Evolutionary conservation across 1,140 invertebrate species (phyloP).

Genomic region (Drosophila arizonae): DNA sequence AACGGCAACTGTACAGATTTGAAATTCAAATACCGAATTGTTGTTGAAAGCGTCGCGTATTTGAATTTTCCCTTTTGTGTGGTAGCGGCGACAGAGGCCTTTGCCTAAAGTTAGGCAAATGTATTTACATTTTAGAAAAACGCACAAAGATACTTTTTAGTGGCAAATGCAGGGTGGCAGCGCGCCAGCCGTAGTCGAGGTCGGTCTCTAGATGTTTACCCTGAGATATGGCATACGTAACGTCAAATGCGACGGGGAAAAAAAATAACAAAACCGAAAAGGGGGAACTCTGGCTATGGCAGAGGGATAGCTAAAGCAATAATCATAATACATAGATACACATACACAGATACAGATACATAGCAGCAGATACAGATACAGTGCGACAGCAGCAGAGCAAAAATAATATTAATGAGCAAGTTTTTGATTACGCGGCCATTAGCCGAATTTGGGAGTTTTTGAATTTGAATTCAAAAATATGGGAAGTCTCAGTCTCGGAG

Average conservation of each 20-base stretch:
- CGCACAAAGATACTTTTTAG: conserved; percentile 50
- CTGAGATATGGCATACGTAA: conserved; percentile 53
- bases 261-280: conserved; percentile 27
- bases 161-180: conserved; percentile 27
- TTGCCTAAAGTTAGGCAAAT: conserved; percentile 74
- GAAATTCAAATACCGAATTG: conserved; percentile 61
- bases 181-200: conserved; percentile 24
- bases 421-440: conserved; percentile 59
- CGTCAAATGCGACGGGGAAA: conserved; percentile 25
- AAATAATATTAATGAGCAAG: conserved; percentile 60
- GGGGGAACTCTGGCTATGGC: conserved; percentile 47
- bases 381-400: conserved; percentile 43
- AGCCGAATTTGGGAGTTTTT: conserved; percentile 37
- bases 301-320: conserved; percentile 64
- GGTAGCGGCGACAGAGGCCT: conserved; percentile 13
- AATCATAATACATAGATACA: conserved; percentile 53
- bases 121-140: conserved; percentile 72
- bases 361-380: conserved; percentile 24
- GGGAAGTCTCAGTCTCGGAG: background rate
- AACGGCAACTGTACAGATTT: conserved; percentile 59
- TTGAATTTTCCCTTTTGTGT: conserved; percentile 59
- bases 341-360: conserved; percentile 20
- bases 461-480: conserved; percentile 46
- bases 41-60: conserved; percentile 44
- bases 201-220: conserved; percentile 59